Evolutionary conservation across 1,140 invertebrate genomes (phyloP), one percentile per base, ranked within the genome.

Genomic region (Protaetia brevitarsis): DNA sequence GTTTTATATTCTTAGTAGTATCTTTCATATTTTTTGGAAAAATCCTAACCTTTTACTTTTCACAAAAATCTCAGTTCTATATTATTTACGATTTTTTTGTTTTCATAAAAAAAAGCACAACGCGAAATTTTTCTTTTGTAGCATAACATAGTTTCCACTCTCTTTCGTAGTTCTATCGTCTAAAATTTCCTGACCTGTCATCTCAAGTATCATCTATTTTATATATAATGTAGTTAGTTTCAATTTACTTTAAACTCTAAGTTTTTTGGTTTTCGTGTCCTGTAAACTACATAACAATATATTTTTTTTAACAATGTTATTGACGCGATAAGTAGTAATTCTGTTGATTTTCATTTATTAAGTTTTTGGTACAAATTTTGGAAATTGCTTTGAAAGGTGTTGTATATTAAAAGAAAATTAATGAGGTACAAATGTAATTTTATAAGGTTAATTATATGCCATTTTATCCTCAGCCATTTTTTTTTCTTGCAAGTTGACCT

Each of bases 61-160:
- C 41, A 51, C 41, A 51, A 51, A 51, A 51, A 51, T 51, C n/a
- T n/a, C 41, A 51, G 41, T 51, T 51, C 41, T 51, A 51, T 51
- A 23, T 51, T 51, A 51, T 19, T 51, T 23, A 19, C 26, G 8
- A 34, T 19, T 23, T 23, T 3, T 45, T 51, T 51, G 19, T 21
- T 23, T 51, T 51, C 26, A 7, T 51, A 23, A 3, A 16, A 1
- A 23, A 23, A 51, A 26, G 13, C 1, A 26, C 16, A 51, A 51
- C 41, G 41, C 19, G 26, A 51, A 51, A 19, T 51, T 45, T 16
- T 7, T 23, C 26, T 51, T 51, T 10, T 51, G 26, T 7, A 23
- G 41, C 5, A 51, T 19, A 23, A 34, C 31, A 8, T 51, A 23
- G 10, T 5, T 51, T 51, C 10, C 26, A 8, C 16, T 51, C 19